These are phyloP conservation scores for Dicranocentrus wangi DNA, from an alignment of 2,888 invertebrate genomes.

Conservation along the genomic window DNA sequence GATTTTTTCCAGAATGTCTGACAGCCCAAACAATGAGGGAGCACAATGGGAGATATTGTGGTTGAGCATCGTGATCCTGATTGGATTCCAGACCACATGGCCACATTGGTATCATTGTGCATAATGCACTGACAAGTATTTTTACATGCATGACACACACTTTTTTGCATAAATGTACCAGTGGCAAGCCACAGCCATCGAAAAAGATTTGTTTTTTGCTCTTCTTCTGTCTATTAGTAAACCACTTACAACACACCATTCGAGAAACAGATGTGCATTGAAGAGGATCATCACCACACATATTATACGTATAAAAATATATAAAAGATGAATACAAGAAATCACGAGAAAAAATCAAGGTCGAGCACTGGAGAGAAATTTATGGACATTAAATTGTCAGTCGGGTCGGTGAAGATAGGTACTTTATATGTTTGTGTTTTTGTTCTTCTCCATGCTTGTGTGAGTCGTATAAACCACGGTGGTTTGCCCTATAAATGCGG, in stretches of 20 bases:
- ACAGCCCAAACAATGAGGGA: not conserved
- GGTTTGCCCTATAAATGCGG: no score
- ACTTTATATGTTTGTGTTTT: no score
- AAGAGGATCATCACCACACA: not conserved
- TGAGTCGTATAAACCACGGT: no score
- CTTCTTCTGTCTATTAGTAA: not conserved
- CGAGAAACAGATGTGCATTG: conserved; percentile 1
- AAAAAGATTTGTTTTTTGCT: not conserved
- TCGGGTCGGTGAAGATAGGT: no score
- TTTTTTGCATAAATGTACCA: not conserved
- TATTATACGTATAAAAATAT: not conserved
- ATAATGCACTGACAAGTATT: not conserved
- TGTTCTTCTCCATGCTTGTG: no score
- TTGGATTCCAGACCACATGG: no score
- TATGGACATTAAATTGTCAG: not conserved
- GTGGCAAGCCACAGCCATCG: not conserved
- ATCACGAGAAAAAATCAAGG: conserved; percentile 6
- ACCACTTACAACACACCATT: no score
- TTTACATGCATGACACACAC: not conserved
- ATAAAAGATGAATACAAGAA: not conserved
- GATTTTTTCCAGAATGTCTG: not conserved
- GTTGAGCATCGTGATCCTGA: no score
- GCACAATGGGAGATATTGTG: no score
- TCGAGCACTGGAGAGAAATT: not conserved
- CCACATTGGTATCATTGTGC: not conserved